A percentile compares a stretch with the other conserved stretches of the same genome.
Evolutionary conservation across 1,140 invertebrate genomes (phyloP).

Genomic region (Scaptodrosophila lebanonensis): DNA sequence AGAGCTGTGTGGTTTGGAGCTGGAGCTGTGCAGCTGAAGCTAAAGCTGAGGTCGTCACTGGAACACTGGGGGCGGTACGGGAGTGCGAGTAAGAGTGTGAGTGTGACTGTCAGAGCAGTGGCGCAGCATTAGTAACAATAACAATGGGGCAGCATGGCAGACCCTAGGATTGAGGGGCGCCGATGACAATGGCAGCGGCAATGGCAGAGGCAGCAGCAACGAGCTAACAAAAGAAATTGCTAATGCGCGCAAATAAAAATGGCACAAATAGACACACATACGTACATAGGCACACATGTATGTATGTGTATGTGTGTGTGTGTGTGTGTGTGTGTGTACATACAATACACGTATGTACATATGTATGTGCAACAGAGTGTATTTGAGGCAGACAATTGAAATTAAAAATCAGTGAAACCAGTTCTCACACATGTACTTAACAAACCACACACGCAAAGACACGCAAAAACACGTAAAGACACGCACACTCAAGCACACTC

Average conservation of each 20-base stretch:
- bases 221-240: constrained; percentile 66
- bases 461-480: constrained; percentile 39
- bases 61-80: too few relatives aligned
- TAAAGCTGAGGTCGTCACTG: too few relatives aligned
- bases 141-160: too few relatives aligned
- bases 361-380: not conserved
- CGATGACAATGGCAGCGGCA: constrained; percentile 3
- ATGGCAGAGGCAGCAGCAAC: constrained; percentile 17
- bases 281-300: constrained; percentile 6
- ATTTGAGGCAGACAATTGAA: constrained; percentile 58
- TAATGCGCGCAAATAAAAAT: constrained; percentile 70
- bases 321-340: constrained; percentile 3
- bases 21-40: too few relatives aligned
- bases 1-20: too few relatives aligned
- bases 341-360: not conserved
- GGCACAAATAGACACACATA: constrained; percentile 47
- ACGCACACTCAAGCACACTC: constrained; percentile 33
- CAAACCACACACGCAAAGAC: too few relatives aligned
- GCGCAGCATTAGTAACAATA: too few relatives aligned
- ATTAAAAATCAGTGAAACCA: constrained; percentile 71
- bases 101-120: too few relatives aligned
- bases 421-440: constrained; percentile 65
- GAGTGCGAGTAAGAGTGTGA: too few relatives aligned
- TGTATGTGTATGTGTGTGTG: not conserved
- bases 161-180: not conserved